phyloP scores from a whole-genome alignment of 1,140 invertebrate species.

The Nylanderia fulva region DNA sequence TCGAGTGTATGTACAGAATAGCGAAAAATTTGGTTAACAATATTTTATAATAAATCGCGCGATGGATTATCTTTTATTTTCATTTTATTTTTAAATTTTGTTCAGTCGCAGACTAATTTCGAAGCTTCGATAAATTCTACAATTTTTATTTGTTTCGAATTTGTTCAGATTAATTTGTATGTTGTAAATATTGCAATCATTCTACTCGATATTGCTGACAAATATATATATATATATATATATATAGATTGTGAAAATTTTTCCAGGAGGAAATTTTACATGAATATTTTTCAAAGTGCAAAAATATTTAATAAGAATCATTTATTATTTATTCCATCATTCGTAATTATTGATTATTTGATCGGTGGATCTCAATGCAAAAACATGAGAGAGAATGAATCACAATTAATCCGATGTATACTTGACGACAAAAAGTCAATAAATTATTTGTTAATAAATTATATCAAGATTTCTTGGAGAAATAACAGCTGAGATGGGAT shows the following conservation, averaged over 20 bases:
- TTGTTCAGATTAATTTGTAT: background rate
- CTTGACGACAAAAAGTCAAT: no score
- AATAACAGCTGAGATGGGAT: background rate
- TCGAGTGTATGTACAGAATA: background rate
- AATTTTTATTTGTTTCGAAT: background rate
- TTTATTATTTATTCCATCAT: no score
- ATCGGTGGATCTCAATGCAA: no score
- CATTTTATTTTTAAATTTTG: background rate
- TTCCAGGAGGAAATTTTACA: background rate
- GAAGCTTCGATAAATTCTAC: background rate
- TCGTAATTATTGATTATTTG: no score
- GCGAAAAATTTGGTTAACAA: background rate
- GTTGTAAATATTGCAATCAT: no score
- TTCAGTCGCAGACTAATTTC: background rate
- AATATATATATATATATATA: no score
- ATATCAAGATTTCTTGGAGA: background rate
- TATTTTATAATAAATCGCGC: background rate
- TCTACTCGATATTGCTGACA: background rate
- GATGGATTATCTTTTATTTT: background rate
- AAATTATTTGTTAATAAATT: background rate
- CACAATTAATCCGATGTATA: no score
- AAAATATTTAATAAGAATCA: no score
- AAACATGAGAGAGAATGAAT: no score
- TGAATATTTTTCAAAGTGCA: background rate
- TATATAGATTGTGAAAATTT: background rate